Conservation (phyloP, 2,797 vertebrate species). For the Holocentrus rufus region DNA sequence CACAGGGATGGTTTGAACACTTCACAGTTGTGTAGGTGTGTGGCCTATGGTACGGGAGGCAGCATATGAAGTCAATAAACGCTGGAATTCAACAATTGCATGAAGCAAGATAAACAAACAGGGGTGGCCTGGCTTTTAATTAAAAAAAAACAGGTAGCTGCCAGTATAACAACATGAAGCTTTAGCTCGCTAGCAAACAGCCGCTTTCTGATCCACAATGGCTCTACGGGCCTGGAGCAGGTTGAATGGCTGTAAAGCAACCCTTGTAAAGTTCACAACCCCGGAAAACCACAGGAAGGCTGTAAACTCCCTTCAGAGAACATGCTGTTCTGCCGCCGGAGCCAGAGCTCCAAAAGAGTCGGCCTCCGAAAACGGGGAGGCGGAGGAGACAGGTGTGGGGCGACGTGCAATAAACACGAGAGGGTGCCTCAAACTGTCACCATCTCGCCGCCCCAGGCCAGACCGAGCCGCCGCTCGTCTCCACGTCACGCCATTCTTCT, state of each 20-base stretch:
- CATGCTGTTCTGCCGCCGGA: constrained; percentile 61
- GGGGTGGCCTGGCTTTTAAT: constrained; percentile 45
- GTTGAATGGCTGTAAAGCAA: constrained; percentile 66
- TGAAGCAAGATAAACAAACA: constrained; percentile 52
- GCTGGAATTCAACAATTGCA: constrained; percentile 41
- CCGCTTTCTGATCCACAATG: constrained; percentile 51
- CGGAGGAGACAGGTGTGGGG: constrained; percentile 56
- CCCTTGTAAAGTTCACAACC: constrained; percentile 72
- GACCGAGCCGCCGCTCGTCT: no score
- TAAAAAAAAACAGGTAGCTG: constrained; percentile 27
- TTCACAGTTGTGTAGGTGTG: constrained; percentile 25
- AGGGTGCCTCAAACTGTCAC: constrained; percentile 17
- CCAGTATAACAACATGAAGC: constrained; percentile 48
- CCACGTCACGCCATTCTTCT: no score
- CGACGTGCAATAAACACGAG: constrained; percentile 36
- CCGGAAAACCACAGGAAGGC: constrained; percentile 69
- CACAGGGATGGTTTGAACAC: background rate
- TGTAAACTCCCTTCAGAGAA: constrained; percentile 68
- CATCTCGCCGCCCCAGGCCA: background rate
- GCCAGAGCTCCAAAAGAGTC: constrained; percentile 28
- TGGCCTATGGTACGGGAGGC: constrained; percentile 16
- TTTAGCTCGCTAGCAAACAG: constrained; percentile 36
- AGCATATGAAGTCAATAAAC: constrained; percentile 56
- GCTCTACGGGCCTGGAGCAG: constrained; percentile 51
- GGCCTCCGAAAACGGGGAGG: constrained; percentile 3